Percentiles rank a stretch among this genome's conserved stretches.
Conservation (phyloP, 2,888 invertebrate species). For the Drosophila stalkeri region DNA sequence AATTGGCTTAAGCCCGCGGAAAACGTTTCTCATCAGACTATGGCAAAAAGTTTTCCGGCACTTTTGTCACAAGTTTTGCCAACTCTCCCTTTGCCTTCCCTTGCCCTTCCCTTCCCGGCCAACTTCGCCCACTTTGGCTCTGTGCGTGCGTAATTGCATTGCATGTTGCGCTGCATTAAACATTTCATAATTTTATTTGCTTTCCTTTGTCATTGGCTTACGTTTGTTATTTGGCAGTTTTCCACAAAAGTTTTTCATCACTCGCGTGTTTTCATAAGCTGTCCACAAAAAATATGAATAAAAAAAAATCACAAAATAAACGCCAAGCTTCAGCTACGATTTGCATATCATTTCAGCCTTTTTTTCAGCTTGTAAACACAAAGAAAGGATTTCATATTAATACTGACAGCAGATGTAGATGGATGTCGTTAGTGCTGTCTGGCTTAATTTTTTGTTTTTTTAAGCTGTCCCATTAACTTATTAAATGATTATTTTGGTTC, state of each 20-base stretch:
- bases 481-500: neutral
- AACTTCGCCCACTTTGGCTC: neutral
- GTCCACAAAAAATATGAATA: conserved; percentile 2
- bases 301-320: too few relatives aligned
- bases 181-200: conserved; percentile 68
- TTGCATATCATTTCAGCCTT: neutral
- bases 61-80: conserved; percentile 70
- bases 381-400: conserved; percentile 2
- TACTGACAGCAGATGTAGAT: neutral
- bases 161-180: conserved; percentile 78
- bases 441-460: neutral
- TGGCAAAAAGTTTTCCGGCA: conserved; percentile 65
- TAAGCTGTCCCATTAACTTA: neutral
- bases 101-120: neutral
- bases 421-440: neutral
- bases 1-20: conserved; percentile 77
- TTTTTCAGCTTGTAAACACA: neutral
- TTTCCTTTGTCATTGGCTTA: conserved; percentile 64
- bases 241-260: conserved; percentile 52
- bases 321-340: neutral
- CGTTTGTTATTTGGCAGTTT: conserved; percentile 54
- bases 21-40: conserved; percentile 66
- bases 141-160: conserved; percentile 66
- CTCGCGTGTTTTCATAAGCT: conserved; percentile 41
- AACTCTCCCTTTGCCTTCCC: conserved; percentile 2